A percentile compares a stretch with the other conserved stretches of the same genome.
Conservation (phyloP, 1,140 invertebrate genomes). For the Carcinoscorpius rotundicauda region DNA sequence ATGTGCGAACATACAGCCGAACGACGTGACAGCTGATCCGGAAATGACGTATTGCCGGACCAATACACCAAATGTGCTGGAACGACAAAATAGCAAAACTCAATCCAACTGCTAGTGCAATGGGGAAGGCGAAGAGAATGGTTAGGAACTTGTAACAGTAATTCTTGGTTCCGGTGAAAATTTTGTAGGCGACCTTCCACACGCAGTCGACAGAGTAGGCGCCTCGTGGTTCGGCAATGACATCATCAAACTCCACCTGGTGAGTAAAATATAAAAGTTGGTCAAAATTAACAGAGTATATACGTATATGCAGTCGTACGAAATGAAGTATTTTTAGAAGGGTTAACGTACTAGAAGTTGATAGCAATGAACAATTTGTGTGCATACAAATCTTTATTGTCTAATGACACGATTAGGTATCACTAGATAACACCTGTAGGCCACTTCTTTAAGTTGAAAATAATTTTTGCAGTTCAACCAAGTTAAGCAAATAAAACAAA, state of each 20-base stretch:
- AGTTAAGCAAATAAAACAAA: too few species aligned
- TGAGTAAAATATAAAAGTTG: neutral
- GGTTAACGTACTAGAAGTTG: too few species aligned
- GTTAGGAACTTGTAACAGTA: slow-evolving; percentile 56
- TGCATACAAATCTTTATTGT: too few species aligned
- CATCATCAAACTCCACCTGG: slow-evolving; percentile 59
- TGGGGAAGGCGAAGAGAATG: slow-evolving; percentile 49
- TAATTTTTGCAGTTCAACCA: too few species aligned
- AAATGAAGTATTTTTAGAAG: too few species aligned
- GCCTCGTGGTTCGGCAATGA: slow-evolving; percentile 61
- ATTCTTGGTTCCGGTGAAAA: slow-evolving; percentile 52
- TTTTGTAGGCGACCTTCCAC: slow-evolving; percentile 53
- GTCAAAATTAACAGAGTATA: too few species aligned
- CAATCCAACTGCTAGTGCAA: slow-evolving; percentile 53
- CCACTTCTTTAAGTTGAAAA: too few species aligned
- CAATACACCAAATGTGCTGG: slow-evolving; percentile 60
- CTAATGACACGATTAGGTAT: too few species aligned
- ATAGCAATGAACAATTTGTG: too few species aligned
- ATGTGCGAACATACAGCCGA: slow-evolving; percentile 42
- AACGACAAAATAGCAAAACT: slow-evolving; percentile 61
- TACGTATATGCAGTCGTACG: too few species aligned
- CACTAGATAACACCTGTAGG: too few species aligned
- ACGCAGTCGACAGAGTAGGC: slow-evolving; percentile 57
- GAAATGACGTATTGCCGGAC: slow-evolving; percentile 47
- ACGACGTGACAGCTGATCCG: slow-evolving; percentile 52